Conservation (phyloP, 2,113 vertebrate species). For the Dolichallabes microphthalmus region DNA sequence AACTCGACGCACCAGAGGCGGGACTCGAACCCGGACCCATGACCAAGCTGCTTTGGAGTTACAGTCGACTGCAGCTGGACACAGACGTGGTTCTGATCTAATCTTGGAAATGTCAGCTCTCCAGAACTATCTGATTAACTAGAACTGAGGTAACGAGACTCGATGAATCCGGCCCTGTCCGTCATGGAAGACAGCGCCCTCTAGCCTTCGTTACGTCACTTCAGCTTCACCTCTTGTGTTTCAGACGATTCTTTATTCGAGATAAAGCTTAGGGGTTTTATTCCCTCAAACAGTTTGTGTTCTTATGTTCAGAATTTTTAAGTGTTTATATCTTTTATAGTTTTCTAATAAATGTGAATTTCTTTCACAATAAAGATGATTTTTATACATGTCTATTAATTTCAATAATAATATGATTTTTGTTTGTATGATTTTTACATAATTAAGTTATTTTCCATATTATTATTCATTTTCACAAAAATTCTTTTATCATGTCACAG, state of each 20-base stretch:
- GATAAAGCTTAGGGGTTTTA: background rate
- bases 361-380: background rate
- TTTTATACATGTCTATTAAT: background rate
- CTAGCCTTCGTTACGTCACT: background rate
- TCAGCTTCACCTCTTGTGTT: background rate
- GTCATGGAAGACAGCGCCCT: background rate
- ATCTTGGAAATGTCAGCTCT: background rate
- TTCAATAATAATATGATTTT: too few species aligned
- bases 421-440: background rate
- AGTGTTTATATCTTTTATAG: background rate
- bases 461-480: background rate
- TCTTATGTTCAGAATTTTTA: too few species aligned
- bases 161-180: too few species aligned
- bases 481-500: too few species aligned
- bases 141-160: too few species aligned
- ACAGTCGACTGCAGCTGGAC: too few species aligned
- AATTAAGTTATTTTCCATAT: background rate
- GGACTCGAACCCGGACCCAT: too few species aligned
- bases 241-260: background rate
- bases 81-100: background rate
- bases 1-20: too few species aligned
- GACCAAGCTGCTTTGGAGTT: background rate
- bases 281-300: background rate
- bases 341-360: background rate
- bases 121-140: too few species aligned